Conservation (phyloP, 2,113 vertebrate genomes). For the Mobula birostris region DNA sequence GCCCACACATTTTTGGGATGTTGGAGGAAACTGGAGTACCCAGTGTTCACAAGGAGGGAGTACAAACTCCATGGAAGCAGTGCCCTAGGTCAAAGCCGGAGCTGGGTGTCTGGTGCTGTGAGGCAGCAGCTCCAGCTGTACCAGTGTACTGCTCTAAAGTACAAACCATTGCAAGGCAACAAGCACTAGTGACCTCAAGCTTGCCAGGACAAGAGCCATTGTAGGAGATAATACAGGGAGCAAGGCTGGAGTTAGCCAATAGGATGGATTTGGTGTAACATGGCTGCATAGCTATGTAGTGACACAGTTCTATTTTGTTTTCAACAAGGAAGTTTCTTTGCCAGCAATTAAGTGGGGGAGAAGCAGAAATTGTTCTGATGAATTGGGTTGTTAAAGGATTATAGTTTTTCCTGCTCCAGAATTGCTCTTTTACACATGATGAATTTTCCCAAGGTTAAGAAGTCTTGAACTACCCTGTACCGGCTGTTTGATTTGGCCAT, state of each 20-base stretch:
- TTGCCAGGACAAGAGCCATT: too few species aligned
- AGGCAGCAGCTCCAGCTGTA: too few species aligned
- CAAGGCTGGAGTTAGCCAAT: conserved; percentile 6
- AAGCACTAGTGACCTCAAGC: too few species aligned
- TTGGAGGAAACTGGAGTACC: too few species aligned
- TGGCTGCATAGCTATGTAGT: not conserved
- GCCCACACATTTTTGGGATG: too few species aligned
- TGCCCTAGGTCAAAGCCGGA: too few species aligned
- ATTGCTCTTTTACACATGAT: not conserved
- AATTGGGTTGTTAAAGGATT: not conserved
- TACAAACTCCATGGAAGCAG: too few species aligned
- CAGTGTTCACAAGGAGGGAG: too few species aligned
- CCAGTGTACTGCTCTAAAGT: too few species aligned
- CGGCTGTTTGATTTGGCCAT: conserved; percentile 23
- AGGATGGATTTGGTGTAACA: not conserved
- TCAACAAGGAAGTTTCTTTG: not conserved
- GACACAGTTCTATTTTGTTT: not conserved
- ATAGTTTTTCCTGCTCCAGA: not conserved
- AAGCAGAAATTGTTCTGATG: not conserved
- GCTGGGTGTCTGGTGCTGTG: too few species aligned
- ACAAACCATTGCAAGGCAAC: too few species aligned
- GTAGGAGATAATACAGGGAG: not conserved
- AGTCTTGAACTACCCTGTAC: not conserved
- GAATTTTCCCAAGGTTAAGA: not conserved
- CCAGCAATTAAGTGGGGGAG: not conserved